Evolutionary conservation across 2,113 vertebrate genomes (phyloP).

Genomic region (Hippocampus guttulatus): DNA sequence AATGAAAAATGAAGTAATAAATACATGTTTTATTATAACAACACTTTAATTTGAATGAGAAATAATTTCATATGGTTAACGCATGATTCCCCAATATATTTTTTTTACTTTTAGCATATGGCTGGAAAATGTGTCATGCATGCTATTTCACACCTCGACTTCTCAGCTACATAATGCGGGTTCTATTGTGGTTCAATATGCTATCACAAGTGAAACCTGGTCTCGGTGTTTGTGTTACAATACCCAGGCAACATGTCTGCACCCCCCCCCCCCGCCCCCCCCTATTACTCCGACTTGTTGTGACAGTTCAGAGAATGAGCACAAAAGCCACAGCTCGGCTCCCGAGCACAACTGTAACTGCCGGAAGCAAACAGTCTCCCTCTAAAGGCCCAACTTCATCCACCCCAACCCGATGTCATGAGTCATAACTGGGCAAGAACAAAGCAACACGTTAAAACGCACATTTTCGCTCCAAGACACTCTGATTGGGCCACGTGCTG

Average conservation of each 20-base stretch:
- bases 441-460: slow-evolving; percentile 29
- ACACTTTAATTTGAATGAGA: not conserved
- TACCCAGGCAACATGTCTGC: not conserved
- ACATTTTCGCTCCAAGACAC: slow-evolving; percentile 46
- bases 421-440: slow-evolving; percentile 31
- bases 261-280: too few relatives aligned
- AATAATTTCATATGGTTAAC: not conserved
- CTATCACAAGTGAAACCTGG: not conserved
- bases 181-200: not conserved
- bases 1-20: too few relatives aligned
- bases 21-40: not conserved
- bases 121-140: not conserved
- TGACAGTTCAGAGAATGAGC: not conserved
- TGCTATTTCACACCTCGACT: not conserved
- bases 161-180: not conserved
- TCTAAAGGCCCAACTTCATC: not conserved
- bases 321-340: not conserved
- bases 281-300: not conserved
- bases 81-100: not conserved
- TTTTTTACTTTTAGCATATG: too few relatives aligned
- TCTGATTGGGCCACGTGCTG: slow-evolving; percentile 58
- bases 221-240: not conserved
- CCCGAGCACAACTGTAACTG: not conserved
- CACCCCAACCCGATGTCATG: not conserved
- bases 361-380: not conserved